These are phyloP conservation scores for Charadrius vociferus DNA, from an alignment of 2,113 vertebrate genomes.

Conservation along the genomic window DNA sequence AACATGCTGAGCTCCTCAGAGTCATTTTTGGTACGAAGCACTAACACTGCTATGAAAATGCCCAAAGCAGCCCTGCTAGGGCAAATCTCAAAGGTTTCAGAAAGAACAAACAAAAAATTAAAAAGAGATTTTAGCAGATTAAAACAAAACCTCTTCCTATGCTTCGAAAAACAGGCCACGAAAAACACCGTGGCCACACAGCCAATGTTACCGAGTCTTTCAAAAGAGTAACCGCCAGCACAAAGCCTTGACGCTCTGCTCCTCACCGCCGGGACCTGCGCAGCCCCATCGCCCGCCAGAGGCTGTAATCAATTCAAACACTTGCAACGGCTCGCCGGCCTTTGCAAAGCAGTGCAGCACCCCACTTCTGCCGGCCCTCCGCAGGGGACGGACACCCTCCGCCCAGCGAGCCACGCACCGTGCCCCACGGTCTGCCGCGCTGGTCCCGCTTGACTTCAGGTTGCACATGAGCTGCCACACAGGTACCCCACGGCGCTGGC, in stretches of 20 bases:
- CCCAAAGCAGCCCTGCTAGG: background rate
- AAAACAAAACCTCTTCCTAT: constrained; percentile 15
- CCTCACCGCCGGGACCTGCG: background rate
- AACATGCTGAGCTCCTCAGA: background rate
- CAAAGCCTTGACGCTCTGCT: background rate
- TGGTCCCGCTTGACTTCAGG: background rate
- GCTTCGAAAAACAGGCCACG: background rate
- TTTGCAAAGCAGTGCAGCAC: background rate
- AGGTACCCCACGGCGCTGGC: background rate
- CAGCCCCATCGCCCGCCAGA: background rate
- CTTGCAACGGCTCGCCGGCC: background rate
- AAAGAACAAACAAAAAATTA: background rate
- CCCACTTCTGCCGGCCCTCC: too few species aligned
- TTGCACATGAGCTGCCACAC: accelerated
- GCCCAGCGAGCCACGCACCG: too few species aligned
- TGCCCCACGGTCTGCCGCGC: too few species aligned
- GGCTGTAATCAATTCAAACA: background rate
- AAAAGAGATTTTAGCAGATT: constrained; percentile 8
- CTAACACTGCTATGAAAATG: background rate
- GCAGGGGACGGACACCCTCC: too few species aligned
- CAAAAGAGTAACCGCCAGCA: background rate
- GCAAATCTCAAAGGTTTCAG: background rate
- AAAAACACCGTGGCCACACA: background rate
- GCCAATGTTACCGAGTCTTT: background rate
- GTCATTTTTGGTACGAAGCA: background rate